A percentile compares a stretch with the other conserved stretches of the same genome.
phyloP scores from a whole-genome alignment of 2,888 invertebrate genomes.

The Cephus spinipes region DNA sequence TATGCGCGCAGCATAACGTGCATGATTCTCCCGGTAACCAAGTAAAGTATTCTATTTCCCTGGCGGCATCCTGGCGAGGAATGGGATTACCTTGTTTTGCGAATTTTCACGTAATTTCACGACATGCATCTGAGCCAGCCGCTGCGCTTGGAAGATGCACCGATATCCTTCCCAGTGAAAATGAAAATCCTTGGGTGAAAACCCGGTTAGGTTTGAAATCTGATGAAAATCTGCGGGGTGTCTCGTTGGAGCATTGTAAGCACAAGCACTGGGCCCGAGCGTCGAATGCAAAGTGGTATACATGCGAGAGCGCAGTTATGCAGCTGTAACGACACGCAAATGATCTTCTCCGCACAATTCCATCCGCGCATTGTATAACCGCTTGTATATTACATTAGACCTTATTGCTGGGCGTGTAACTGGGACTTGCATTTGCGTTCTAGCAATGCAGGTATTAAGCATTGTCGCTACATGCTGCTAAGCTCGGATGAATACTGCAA shows the following conservation, averaged over 20 bases:
- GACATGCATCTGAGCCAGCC: background rate
- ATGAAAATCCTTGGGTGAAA: background rate
- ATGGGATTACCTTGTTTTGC: background rate
- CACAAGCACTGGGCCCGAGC: background rate
- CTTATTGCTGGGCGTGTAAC: background rate
- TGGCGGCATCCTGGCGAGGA: background rate
- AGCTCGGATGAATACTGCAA: background rate
- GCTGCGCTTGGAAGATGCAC: background rate
- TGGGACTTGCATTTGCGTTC: background rate
- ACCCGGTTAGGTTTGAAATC: background rate
- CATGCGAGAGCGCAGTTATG: background rate
- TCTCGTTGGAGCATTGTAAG: background rate
- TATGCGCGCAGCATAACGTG: background rate
- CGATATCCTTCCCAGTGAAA: background rate
- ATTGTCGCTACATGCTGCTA: background rate
- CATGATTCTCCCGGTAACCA: background rate
- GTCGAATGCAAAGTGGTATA: background rate
- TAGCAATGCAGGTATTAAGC: background rate
- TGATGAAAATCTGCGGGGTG: background rate
- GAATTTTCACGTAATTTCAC: background rate
- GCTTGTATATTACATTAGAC: slow-evolving; percentile 17
- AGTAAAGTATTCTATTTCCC: background rate
- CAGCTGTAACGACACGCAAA: slow-evolving; percentile 40
- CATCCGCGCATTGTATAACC: background rate
- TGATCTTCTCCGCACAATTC: slow-evolving; percentile 25